A percentile compares a stretch with the other conserved stretches of the same genome.
phyloP scores from a whole-genome alignment of 2,797 vertebrate species.

The Syngnathus rostellatus region DNA sequence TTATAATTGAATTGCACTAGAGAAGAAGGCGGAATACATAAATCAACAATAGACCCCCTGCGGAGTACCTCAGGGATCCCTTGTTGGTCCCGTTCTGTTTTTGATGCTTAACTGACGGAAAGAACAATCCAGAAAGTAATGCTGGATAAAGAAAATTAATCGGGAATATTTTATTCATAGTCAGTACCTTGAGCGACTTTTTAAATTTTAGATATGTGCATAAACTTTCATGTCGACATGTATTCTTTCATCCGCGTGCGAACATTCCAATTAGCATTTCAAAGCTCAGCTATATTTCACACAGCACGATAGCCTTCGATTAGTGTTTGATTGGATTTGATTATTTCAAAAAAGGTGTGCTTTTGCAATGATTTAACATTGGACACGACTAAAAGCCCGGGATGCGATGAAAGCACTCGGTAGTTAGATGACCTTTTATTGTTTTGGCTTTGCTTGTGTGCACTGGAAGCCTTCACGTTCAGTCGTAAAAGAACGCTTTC shows the following conservation, averaged over 20 bases:
- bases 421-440: too few species aligned
- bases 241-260: not conserved
- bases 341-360: not conserved
- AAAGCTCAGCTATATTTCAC: not conserved
- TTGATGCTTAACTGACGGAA: not conserved
- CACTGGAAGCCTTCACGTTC: not conserved
- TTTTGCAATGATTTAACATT: not conserved
- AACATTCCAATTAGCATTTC: not conserved
- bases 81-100: not conserved
- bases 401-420: not conserved
- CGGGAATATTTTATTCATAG: not conserved
- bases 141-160: too few species aligned
- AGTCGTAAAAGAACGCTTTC: not conserved
- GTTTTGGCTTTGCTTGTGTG: not conserved
- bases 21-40: not conserved
- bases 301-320: not conserved
- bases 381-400: not conserved
- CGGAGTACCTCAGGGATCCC: not conserved
- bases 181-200: not conserved
- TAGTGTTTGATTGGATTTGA: not conserved
- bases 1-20: not conserved
- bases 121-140: too few species aligned
- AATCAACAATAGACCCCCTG: not conserved
- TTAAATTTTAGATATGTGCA: not conserved
- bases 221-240: not conserved